Conservation (phyloP, 2,888 invertebrate species). For the Drosophila pegasa region DNA sequence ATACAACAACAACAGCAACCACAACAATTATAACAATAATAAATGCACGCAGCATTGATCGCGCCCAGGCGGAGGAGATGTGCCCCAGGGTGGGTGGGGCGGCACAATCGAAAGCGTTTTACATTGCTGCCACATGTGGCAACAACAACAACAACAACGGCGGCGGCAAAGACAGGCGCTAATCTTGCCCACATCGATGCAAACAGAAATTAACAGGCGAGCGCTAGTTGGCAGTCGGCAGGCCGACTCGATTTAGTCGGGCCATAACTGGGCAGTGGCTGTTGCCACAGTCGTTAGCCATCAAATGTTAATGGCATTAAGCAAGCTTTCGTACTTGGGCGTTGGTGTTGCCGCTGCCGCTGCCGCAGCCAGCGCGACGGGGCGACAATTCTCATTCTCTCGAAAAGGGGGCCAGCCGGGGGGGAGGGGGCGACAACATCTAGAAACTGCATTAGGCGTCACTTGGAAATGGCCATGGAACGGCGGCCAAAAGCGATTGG, state of each 20-base stretch:
- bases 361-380: slow-evolving; percentile 6
- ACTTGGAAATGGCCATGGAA: slow-evolving; percentile 41
- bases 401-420: not conserved
- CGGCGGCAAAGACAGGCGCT: too few relatives aligned
- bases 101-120: slow-evolving; percentile 15
- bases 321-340: slow-evolving; percentile 69
- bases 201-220: slow-evolving; percentile 41
- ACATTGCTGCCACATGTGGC: slow-evolving; percentile 21
- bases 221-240: slow-evolving; percentile 31
- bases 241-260: slow-evolving; percentile 24
- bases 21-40: slow-evolving; percentile 5
- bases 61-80: slow-evolving; percentile 20
- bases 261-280: slow-evolving; percentile 33
- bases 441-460: slow-evolving; percentile 27
- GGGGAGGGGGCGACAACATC: slow-evolving; percentile 1
- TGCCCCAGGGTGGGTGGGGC: not conserved
- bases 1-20: slow-evolving; percentile 29
- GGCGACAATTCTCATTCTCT: slow-evolving; percentile 16
- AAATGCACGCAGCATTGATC: slow-evolving; percentile 18
- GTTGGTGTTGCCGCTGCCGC: slow-evolving; percentile 55
- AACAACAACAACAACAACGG: too few relatives aligned
- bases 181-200: slow-evolving; percentile 6
- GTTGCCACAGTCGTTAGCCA: slow-evolving; percentile 66
- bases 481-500: slow-evolving; percentile 30
- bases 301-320: slow-evolving; percentile 76